These are phyloP conservation scores for Sarcophaga subvicina DNA, from an alignment of 2,888 invertebrate species.

Conservation along the genomic window DNA sequence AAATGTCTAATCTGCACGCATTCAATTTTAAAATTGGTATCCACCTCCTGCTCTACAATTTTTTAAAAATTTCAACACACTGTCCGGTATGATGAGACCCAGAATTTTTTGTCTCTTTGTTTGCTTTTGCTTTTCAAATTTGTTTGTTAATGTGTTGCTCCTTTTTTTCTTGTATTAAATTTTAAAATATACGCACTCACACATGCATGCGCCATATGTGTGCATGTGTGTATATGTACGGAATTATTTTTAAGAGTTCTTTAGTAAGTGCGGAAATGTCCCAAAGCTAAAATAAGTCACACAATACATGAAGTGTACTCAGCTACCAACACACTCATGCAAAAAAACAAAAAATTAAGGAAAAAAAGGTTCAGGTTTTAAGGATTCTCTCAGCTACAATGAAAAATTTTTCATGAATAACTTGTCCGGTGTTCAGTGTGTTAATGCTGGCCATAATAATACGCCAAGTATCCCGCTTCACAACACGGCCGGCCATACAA, in stretches of 20 bases:
- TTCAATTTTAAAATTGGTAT: conserved; percentile 61
- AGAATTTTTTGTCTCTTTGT: conserved; percentile 10
- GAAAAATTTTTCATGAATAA: conserved; percentile 48
- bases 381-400: too few species aligned
- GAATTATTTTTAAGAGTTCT: conserved; percentile 33
- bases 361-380: too few species aligned
- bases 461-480: conserved; percentile 67
- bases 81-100: conserved; percentile 38
- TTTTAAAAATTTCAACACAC: conserved; percentile 55
- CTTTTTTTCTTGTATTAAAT: conserved; percentile 16
- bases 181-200: too few species aligned
- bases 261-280: conserved; percentile 71
- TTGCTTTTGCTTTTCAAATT: conserved; percentile 68
- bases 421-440: conserved; percentile 62
- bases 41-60: not conserved
- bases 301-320: conserved; percentile 64
- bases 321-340: not conserved
- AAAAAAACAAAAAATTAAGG: conserved; percentile 11
- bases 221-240: not conserved
- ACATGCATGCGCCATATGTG: not conserved
- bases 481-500: conserved; percentile 39
- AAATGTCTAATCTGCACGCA: conserved; percentile 50
- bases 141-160: conserved; percentile 77
- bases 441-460: conserved; percentile 68
- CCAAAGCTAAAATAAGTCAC: conserved; percentile 73